phyloP scores from a whole-genome alignment of 2,797 vertebrate species.

The Dryobates pubescens region DNA sequence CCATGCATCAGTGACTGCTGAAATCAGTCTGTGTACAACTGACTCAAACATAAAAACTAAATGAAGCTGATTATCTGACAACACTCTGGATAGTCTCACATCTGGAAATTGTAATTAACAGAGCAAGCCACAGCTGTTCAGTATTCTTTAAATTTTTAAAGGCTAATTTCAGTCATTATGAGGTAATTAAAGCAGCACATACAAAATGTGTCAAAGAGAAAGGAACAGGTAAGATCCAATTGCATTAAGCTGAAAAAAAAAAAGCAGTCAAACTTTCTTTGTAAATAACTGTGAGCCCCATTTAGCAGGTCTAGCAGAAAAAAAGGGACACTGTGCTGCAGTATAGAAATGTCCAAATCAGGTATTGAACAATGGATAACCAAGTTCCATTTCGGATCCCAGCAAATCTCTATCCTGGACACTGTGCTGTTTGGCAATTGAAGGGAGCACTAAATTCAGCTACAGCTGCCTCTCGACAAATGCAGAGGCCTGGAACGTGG shows the following conservation, averaged over 20 bases:
- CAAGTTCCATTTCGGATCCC: neutral
- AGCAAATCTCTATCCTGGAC: neutral
- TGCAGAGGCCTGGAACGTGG: neutral
- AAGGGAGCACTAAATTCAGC: neutral
- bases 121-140: neutral
- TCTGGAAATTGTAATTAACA: neutral
- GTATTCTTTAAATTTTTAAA: neutral
- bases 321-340: neutral
- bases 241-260: neutral
- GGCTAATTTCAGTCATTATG: neutral
- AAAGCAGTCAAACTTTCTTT: neutral
- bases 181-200: neutral
- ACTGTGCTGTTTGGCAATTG: fast-evolving
- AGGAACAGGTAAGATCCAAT: neutral
- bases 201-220: neutral
- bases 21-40: neutral
- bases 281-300: neutral
- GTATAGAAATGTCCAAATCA: neutral
- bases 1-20: fast-evolving
- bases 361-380: neutral
- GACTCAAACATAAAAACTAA: neutral
- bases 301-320: neutral
- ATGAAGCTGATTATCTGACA: neutral
- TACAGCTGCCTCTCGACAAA: neutral
- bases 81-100: neutral